Percentiles rank a stretch among this genome's conserved stretches.
Conservation (phyloP, 2,888 invertebrate species). For the Microdon myrmicae region DNA sequence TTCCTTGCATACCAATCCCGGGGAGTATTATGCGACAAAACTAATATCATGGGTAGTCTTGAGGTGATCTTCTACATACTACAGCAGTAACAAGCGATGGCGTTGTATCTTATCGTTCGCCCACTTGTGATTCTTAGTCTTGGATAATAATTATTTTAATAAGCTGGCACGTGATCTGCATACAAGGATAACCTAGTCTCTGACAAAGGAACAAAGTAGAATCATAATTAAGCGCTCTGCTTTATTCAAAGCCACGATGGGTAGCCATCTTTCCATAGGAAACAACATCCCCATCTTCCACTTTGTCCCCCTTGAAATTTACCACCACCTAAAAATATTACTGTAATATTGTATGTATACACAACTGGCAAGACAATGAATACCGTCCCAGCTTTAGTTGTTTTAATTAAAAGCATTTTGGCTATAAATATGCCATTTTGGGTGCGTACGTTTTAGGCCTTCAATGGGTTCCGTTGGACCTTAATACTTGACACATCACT, state of each 20-base stretch:
- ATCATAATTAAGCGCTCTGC: conserved; percentile 46
- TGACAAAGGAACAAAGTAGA: too few species aligned
- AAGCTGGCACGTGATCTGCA: conserved; percentile 52
- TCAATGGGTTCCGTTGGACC: conserved; percentile 36
- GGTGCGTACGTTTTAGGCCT: conserved; percentile 4
- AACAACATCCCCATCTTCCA: too few species aligned
- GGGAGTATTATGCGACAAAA: conserved; percentile 26
- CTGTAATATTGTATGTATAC: too few species aligned
- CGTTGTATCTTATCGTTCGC: background rate
- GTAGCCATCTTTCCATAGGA: too few species aligned
- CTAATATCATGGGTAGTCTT: conserved; percentile 39
- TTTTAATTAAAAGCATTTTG: conserved; percentile 48
- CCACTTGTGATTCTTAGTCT: conserved; percentile 10
- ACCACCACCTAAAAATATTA: too few species aligned
- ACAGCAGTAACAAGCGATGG: conserved; percentile 3
- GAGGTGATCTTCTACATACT: too few species aligned
- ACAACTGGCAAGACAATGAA: conserved; percentile 6
- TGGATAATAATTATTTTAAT: conserved; percentile 51
- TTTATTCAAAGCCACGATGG: conserved; percentile 32
- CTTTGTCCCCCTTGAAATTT: too few species aligned
- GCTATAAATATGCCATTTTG: conserved; percentile 33
- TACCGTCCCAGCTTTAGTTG: conserved; percentile 41
- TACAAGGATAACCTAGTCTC: conserved; percentile 38
- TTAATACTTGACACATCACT: conserved; percentile 46
- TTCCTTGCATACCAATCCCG: conserved; percentile 29